These are phyloP conservation scores for Loriculus beryllinus DNA, from an alignment of 2,797 vertebrate species.

Conservation along the genomic window DNA sequence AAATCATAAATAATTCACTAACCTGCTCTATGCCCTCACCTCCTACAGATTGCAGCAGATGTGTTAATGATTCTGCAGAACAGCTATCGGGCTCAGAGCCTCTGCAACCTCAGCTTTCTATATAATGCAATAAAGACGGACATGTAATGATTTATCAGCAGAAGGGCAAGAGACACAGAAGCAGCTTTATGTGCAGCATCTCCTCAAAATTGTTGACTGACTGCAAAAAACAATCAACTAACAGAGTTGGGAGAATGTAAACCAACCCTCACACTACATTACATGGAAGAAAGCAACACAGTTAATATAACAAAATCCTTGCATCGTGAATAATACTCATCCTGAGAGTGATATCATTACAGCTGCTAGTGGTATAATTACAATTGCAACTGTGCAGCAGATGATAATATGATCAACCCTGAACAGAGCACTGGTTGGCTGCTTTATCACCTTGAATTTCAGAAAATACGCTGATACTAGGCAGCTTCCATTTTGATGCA, in stretches of 20 bases:
- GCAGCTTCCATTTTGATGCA: background rate
- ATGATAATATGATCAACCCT: background rate
- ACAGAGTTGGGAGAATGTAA: background rate
- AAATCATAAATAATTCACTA: slow-evolving; percentile 22
- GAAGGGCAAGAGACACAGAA: background rate
- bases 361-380: background rate
- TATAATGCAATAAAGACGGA: background rate
- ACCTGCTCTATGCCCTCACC: background rate
- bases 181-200: background rate
- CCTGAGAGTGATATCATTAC: background rate
- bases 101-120: background rate
- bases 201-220: background rate
- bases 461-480: background rate
- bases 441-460: background rate
- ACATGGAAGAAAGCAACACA: background rate
- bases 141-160: background rate
- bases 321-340: background rate
- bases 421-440: background rate
- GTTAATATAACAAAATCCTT: background rate
- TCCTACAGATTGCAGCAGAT: background rate
- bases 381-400: background rate
- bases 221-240: background rate
- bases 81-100: background rate
- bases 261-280: background rate
- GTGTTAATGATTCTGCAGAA: slow-evolving; percentile 11